Conservation (phyloP, 2,797 vertebrate species). For the Sparidentex hasta region DNA sequence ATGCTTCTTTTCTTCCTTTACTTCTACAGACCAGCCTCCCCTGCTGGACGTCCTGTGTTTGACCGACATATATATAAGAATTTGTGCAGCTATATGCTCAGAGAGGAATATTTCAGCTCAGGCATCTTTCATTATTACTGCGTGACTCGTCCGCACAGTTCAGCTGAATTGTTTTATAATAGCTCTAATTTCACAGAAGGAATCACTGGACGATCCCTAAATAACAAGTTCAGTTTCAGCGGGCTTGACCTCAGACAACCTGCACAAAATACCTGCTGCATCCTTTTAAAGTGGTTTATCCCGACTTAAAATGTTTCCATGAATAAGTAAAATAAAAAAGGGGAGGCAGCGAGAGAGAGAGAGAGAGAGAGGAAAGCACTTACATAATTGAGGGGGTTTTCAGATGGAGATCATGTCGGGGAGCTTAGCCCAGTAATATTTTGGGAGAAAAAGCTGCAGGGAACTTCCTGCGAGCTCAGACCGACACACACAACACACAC, state of each 20-base stretch:
- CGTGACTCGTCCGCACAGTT: constrained; percentile 12
- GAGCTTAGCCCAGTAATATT: constrained; percentile 21
- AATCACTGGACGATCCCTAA: constrained; percentile 13
- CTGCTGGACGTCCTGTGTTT: too few species aligned
- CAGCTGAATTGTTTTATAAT: constrained; percentile 13
- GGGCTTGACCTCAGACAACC: constrained; percentile 37
- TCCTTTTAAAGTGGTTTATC: constrained; percentile 55
- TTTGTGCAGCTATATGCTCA: too few species aligned
- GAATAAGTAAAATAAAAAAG: constrained; percentile 58
- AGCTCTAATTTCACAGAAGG: constrained; percentile 30
- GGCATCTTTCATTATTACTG: constrained; percentile 14
- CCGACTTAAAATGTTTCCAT: constrained; percentile 62
- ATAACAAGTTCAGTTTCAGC: constrained; percentile 41
- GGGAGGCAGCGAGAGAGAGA: constrained; percentile 16
- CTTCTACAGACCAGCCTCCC: too few species aligned
- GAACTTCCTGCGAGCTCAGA: constrained; percentile 29
- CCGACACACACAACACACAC: constrained; percentile 29
- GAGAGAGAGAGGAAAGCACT: constrained; percentile 34
- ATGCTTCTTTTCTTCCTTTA: too few species aligned
- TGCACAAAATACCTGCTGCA: constrained; percentile 14
- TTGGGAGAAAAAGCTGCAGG: constrained; percentile 35
- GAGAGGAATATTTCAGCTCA: neutral
- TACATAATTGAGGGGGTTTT: constrained; percentile 69
- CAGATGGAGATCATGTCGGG: constrained; percentile 22
- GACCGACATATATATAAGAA: too few species aligned